Evolutionary conservation across 2,113 vertebrate species (phyloP), one percentile per base, ranked within the genome.

Genomic region (Notarius quadriscutis): DNA sequence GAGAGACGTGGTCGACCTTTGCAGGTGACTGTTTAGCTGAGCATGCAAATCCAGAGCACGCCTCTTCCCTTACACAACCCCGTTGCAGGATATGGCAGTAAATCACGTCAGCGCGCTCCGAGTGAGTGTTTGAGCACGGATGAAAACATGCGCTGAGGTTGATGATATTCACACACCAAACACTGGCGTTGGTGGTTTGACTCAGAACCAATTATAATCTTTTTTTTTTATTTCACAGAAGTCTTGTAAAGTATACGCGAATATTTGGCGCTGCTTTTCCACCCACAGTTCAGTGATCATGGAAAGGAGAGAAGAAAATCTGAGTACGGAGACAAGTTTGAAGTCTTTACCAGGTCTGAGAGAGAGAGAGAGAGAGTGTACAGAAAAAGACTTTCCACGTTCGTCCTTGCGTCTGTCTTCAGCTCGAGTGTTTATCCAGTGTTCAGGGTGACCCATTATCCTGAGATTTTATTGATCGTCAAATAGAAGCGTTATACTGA

Each of bases 1-100:
- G 22, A 84, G 57, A 74, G 22, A 87, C 69, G 60, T 7, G 8
- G 65, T 18, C 34, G 17, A 71, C 63, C 67, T 86, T 86, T 72
- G 60, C 69, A 75, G 80, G 58, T 53, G 67, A 60, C 57, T 57
- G 79, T 74, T 74, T 72, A 58, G 63, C 53, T 81, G 63, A 74
- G 55, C 80, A 34, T 74, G 57, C 80, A 75, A 81, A 83, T 34
- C 12, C 22, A 63, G 79, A 86, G 74, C 79, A 81, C 57, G 9
- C 27, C 78, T 80, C 53, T 34, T 34, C 17, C 53, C 55, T 34
- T 11, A 4, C 53, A 60, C 55, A 34, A 22, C 57, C 82, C 60
- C 65, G 74, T 87, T 50, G 74, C 55, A 77, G 71, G 48, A 77
- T 27, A 67, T 50, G 17, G 22, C 48, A 11, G 12, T 62, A 85